These are phyloP conservation scores for Eubasilissa splendida DNA, from an alignment of 2,888 invertebrate species.

Conservation along the genomic window DNA sequence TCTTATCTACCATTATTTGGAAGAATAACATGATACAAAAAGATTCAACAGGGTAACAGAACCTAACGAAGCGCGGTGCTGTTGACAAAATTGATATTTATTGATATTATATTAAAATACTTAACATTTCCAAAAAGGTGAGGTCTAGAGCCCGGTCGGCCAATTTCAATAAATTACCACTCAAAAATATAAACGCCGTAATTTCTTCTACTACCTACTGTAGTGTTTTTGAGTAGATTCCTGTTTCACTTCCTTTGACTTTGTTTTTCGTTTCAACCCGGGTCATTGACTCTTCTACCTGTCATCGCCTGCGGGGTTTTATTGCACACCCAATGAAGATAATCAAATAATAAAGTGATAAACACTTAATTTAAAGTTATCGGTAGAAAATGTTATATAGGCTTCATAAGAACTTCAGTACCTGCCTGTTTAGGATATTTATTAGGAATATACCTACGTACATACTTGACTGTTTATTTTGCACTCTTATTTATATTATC, in stretches of 20 bases:
- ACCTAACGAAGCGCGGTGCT: not conserved
- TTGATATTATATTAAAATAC: not conserved
- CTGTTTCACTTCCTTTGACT: constrained; percentile 35
- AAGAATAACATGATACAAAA: too few relatives aligned
- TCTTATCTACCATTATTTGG: not conserved
- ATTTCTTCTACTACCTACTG: not conserved
- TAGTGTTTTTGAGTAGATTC: constrained; percentile 31
- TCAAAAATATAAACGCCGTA: constrained; percentile 1
- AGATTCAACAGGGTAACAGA: not conserved
- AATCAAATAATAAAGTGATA: constrained; percentile 49
- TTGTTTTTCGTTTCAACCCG: constrained; percentile 12
- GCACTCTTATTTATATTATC: not conserved
- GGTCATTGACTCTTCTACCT: constrained; percentile 38
- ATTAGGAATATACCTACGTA: not conserved
- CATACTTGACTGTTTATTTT: not conserved
- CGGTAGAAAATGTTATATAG: constrained; percentile 21
- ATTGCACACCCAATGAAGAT: constrained; percentile 50
- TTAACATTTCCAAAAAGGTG: not conserved
- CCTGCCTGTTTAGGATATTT: not conserved
- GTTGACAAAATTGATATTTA: not conserved
- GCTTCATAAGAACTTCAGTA: constrained; percentile 23
- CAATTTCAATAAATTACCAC: constrained; percentile 8
- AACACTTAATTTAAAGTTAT: constrained; percentile 46
- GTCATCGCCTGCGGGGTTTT: constrained; percentile 46
- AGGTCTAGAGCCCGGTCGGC: not conserved